Percentiles rank a stretch among this genome's conserved stretches.
These are phyloP conservation scores for Fistularia commersonii DNA, from an alignment of 2,797 vertebrate genomes.

Conservation along the genomic window DNA sequence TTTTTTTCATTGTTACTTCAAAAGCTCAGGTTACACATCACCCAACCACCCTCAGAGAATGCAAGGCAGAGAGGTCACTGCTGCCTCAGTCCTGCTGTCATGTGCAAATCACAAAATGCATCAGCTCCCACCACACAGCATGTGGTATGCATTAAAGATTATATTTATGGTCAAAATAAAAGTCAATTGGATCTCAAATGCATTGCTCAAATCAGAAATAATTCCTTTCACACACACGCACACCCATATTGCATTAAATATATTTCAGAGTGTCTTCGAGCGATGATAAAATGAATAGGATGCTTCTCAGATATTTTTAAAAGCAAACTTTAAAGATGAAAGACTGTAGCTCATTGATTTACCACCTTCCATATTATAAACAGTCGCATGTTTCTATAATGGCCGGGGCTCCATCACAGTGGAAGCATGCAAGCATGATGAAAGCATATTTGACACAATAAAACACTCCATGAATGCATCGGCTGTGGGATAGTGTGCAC, in stretches of 20 bases:
- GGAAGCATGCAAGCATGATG: not conserved
- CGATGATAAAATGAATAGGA: not conserved
- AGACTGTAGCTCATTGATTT: not conserved
- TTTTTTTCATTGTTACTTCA: conserved; percentile 57
- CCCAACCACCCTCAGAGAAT: conserved; percentile 24
- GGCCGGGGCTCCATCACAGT: not conserved
- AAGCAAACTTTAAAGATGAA: not conserved
- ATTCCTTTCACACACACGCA: not conserved
- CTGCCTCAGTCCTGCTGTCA: conserved; percentile 3
- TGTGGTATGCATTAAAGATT: conserved; percentile 47
- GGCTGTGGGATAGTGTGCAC: no score
- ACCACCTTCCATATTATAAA: not conserved
- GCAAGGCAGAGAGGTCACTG: conserved; percentile 17
- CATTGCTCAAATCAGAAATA: conserved; percentile 9
- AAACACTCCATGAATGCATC: conserved; percentile 20
- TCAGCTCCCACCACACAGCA: conserved; percentile 35
- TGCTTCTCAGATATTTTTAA: not conserved
- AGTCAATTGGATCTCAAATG: conserved; percentile 35
- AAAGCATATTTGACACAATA: conserved; percentile 13
- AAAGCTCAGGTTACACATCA: conserved; percentile 58
- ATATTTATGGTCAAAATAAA: conserved; percentile 29
- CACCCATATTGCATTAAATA: not conserved
- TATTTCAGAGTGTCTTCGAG: not conserved
- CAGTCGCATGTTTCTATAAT: not conserved
- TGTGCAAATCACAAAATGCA: conserved; percentile 20